Percentiles rank a stretch among this genome's conserved stretches.
Conservation (phyloP, 2,797 vertebrate species). For the Ctenosaura bakeri region DNA sequence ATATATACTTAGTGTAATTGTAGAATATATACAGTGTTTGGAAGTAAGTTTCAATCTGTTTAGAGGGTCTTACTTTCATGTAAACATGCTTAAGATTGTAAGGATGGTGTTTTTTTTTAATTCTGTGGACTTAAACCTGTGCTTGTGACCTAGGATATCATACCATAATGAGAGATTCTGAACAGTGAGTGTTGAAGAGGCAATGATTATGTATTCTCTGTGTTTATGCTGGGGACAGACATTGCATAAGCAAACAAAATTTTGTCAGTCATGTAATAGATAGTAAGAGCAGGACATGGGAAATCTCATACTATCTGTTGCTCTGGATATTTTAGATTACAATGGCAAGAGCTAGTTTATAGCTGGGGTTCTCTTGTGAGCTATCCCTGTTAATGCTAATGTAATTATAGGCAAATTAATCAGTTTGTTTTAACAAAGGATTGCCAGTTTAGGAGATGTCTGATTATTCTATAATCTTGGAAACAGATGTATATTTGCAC, state of each 20-base stretch:
- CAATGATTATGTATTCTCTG: neutral
- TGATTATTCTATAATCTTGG: conserved; percentile 10
- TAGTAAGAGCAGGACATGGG: neutral
- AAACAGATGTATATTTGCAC: conserved; percentile 10
- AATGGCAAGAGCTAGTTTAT: neutral
- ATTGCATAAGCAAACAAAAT: neutral
- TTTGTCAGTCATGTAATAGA: neutral
- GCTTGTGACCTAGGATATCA: neutral
- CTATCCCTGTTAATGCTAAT: neutral
- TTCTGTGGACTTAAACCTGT: neutral
- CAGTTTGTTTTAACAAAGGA: neutral
- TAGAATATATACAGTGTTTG: neutral
- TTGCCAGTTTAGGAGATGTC: neutral
- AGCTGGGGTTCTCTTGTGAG: neutral
- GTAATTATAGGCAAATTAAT: neutral
- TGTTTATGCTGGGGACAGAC: neutral
- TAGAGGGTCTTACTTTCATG: neutral
- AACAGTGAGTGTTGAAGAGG: neutral
- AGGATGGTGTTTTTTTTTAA: neutral
- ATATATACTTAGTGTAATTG: neutral
- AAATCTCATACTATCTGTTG: conserved; percentile 13
- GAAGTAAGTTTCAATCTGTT: neutral
- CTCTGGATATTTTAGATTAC: neutral
- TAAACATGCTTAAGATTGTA: neutral
- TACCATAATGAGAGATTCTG: neutral